Conservation (phyloP, 2,888 invertebrate genomes). For the Sthenelais limicola region DNA sequence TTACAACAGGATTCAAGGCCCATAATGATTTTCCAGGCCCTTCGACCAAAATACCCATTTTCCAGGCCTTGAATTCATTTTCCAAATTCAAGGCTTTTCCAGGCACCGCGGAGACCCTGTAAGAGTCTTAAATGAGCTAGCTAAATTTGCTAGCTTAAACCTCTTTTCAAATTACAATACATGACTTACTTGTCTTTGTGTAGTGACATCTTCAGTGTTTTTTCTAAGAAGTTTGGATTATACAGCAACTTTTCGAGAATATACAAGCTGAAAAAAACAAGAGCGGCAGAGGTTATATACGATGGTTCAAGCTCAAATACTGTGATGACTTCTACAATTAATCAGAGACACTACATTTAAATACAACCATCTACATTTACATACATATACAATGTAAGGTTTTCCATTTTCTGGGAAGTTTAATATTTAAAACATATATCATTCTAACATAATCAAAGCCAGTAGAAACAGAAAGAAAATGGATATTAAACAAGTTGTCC, state of each 20-base stretch:
- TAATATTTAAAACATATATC: neutral
- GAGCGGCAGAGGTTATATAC: neutral
- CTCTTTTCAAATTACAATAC: no score
- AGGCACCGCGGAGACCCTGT: no score
- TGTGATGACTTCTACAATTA: neutral
- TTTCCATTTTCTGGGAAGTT: neutral
- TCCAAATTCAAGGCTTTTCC: no score
- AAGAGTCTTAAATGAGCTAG: no score
- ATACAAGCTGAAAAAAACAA: neutral
- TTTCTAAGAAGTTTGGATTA: slow-evolving; percentile 32
- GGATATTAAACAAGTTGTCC: neutral
- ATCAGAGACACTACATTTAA: neutral
- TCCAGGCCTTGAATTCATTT: no score
- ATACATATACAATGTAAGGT: neutral
- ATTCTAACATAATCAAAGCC: neutral
- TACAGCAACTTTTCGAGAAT: slow-evolving; percentile 26
- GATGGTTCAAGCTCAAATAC: neutral
- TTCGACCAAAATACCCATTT: no score
- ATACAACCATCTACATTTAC: neutral
- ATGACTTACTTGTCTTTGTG: slow-evolving; percentile 34
- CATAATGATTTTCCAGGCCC: no score
- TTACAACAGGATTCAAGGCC: no score
- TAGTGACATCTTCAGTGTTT: slow-evolving; percentile 17
- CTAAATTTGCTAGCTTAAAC: no score
- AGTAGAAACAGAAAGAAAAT: neutral